Evolutionary conservation across 1,140 invertebrate genomes (phyloP), one percentile per base, ranked within the genome.

Genomic region (Anastatus disparis): DNA sequence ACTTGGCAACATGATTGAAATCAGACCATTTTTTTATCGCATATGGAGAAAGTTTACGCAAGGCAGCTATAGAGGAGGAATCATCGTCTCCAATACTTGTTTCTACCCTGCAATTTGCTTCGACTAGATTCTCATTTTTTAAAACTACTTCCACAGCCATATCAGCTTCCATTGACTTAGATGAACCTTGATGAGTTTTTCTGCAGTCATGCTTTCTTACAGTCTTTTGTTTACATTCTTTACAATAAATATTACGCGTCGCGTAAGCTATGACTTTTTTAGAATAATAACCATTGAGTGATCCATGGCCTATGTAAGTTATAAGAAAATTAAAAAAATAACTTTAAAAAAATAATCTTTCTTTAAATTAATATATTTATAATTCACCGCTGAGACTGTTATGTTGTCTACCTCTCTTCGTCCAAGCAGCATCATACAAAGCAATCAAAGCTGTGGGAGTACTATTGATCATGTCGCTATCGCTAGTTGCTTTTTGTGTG

Each of bases 61-160:
- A 44, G 22, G 40, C 55, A 27, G 31, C 53, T 4, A 68, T 68
- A 17, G 66, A 26, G 20, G 53, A 68, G 4, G 66, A 68, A 35
- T 68, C 66, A 20, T 68, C 66, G 48, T 68, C 53, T 12, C 66
- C 66, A 27, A 69, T 61, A 4, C 50, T 38, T 15, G 56, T 69
- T 42, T 69, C 40, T 29, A 69, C 42, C 20, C 26, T 59, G 53
- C 67, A 61, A 4, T 61, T 61, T 26, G 12, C 26, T 59, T 62
- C 27, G 3, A 52, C 24, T 24, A 69, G 27, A 59, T 52, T 7
- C 2, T 69, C 46, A 40, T 69, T 69, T 40, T 38, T 46, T 31
- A 69, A 35, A 38, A 61, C 35, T 40, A 69, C n/a, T 50, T 69
- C 44, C 13, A 69, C 56, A 61, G 55, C 67, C 56, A 52, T 61